A percentile compares a stretch with the other conserved stretches of the same genome.
Evolutionary conservation across 2,113 vertebrate species (phyloP).

Genomic region (Balaeniceps rex): DNA sequence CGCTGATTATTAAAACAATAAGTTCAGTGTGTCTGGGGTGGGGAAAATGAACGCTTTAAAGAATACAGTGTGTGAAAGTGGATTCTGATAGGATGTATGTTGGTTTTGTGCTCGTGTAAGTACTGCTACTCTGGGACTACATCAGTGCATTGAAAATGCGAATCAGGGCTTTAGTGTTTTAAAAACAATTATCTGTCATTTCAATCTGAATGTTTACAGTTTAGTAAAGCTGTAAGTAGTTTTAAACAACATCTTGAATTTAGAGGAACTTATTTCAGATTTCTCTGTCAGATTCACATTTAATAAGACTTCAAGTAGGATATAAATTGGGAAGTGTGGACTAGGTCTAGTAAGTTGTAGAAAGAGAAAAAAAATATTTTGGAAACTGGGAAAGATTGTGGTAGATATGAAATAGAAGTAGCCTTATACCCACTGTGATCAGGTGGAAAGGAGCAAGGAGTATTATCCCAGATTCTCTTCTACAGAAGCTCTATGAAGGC

Average conservation of each 20-base stretch:
- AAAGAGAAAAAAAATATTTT: not conserved
- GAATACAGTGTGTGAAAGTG: not conserved
- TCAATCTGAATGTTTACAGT: not conserved
- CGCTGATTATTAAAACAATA: conserved; percentile 14
- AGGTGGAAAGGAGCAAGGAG: not conserved
- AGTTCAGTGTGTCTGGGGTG: not conserved
- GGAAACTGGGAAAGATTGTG: not conserved
- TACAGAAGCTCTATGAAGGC: not conserved
- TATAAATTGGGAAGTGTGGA: not conserved
- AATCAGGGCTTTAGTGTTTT: not conserved
- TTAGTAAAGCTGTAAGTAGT: not conserved
- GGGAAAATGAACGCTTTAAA: not conserved
- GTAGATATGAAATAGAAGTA: not conserved
- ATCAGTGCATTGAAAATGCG: not conserved
- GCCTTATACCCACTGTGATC: not conserved
- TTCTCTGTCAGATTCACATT: not conserved
- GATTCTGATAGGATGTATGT: not conserved
- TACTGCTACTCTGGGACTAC: not conserved
- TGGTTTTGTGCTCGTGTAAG: not conserved
- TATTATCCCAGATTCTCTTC: not conserved
- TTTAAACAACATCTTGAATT: not conserved
- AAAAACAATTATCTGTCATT: not conserved
- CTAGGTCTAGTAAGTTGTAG: not conserved
- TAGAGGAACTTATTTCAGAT: not conserved
- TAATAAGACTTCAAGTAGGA: not conserved